Evolutionary conservation across 2,888 invertebrate species (phyloP), one percentile per base, ranked within the genome.

Genomic region (Physocephala rufipes): DNA sequence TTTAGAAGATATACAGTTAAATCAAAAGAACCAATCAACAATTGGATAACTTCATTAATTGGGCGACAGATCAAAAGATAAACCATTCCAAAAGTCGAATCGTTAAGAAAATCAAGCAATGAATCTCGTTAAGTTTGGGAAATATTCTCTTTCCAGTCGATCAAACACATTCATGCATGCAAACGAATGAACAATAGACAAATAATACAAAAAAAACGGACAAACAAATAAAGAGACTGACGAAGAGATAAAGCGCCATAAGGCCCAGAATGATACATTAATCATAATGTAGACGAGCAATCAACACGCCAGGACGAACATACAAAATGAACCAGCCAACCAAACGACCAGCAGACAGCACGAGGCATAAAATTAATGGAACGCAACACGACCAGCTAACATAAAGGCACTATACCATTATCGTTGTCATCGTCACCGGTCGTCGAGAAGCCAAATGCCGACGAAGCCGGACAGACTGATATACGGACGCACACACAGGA

Each of bases 281-380:
- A 66, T 66, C 66, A 66, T 24, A 19, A 24, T 66, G 66, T 30
- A 66, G 66, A 66, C 66, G 66, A 66, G 66, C 55, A 66, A 66
- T 66, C 66, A 66, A 66, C 66, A 66, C 66, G 66, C 21, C 53
- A 24, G 43, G 53, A 53, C 63, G 47, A 16, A 28, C 28, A 16
- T 28, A 21, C 45, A 59, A 59, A n/a, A 59, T 0, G 36, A 43
- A 53, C 65, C 16, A 65, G 53, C 65, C 51, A 65, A 49, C n/a
- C n/a, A n/a, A n/a, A n/a, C n/a, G n/a, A n/a, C n/a, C n/a, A n/a
- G n/a, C n/a, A n/a, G n/a, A n/a, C n/a, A n/a, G n/a, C 65, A 65
- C 65, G 53, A 65, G 53, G 19, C 65, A 65, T 28, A 28, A 30
- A 62, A 62, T 62, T 62, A 45, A 43, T 21, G 15, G 43, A 36